phyloP scores from a whole-genome alignment of 2,888 invertebrate genomes.

The Macrophya annulata region DNA sequence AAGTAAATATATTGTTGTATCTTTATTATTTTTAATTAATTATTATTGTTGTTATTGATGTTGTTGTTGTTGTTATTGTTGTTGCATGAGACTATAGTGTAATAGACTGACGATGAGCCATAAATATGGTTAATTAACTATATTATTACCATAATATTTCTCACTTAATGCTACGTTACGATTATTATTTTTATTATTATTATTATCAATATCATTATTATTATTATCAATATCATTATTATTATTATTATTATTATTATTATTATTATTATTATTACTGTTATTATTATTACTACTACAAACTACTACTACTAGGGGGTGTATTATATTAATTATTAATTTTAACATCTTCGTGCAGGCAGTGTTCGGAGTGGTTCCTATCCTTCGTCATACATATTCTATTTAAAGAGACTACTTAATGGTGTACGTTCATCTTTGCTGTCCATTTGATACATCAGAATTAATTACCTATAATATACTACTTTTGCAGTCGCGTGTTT shows the following conservation, averaged over 20 bases:
- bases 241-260: not conserved
- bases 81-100: constrained; percentile 77
- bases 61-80: constrained; percentile 68
- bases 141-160: constrained; percentile 73
- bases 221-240: constrained; percentile 16
- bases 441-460: not conserved
- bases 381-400: constrained; percentile 65
- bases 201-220: constrained; percentile 55
- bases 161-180: constrained; percentile 72
- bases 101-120: constrained; percentile 75
- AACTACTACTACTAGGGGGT: constrained; percentile 66
- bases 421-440: not conserved
- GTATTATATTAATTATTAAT: constrained; percentile 74
- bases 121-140: constrained; percentile 75
- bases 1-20: constrained; percentile 77
- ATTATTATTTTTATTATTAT: constrained; percentile 70
- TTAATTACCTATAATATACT: not conserved
- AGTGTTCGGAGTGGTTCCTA: constrained; percentile 72
- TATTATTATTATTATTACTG: not conserved
- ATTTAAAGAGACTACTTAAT: not conserved
- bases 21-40: constrained; percentile 71
- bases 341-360: constrained; percentile 74
- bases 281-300: not conserved
- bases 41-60: constrained; percentile 70
- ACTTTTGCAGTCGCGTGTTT: not conserved